These are phyloP conservation scores for Rhinolophus ferrumequinum DNA, from an alignment of 2,113 vertebrate species.

Conservation along the genomic window DNA sequence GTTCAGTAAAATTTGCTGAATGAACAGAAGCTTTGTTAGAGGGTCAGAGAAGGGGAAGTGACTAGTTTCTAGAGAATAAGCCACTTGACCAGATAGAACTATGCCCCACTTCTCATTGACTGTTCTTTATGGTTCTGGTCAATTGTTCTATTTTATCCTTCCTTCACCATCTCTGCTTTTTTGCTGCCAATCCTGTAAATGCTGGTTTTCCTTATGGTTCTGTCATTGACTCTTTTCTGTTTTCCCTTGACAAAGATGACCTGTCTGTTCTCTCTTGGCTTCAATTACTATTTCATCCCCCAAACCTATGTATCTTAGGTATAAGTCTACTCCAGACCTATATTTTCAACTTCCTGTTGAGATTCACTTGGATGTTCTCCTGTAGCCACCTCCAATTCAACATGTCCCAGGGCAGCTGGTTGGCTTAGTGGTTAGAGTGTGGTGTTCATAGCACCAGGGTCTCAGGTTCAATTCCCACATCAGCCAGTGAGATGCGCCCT, in stretches of 20 bases:
- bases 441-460: too few species aligned
- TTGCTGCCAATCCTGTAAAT: neutral
- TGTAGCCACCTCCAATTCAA: neutral
- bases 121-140: neutral
- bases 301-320: neutral
- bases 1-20: neutral
- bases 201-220: neutral
- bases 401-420: too few species aligned
- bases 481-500: too few species aligned
- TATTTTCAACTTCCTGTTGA: conserved; percentile 22
- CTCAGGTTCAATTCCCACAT: too few species aligned
- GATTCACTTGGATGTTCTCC: neutral
- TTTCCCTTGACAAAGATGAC: neutral
- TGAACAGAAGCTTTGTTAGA: neutral
- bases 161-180: neutral
- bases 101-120: neutral
- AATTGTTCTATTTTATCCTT: neutral
- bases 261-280: neutral
- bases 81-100: neutral
- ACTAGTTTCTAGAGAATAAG: neutral
- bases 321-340: neutral
- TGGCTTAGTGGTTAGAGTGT: too few species aligned
- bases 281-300: neutral
- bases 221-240: neutral
- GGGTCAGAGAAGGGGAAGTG: neutral